These are phyloP conservation scores for Salvelinus alpinus DNA, from an alignment of 2,113 vertebrate genomes.

Conservation along the genomic window DNA sequence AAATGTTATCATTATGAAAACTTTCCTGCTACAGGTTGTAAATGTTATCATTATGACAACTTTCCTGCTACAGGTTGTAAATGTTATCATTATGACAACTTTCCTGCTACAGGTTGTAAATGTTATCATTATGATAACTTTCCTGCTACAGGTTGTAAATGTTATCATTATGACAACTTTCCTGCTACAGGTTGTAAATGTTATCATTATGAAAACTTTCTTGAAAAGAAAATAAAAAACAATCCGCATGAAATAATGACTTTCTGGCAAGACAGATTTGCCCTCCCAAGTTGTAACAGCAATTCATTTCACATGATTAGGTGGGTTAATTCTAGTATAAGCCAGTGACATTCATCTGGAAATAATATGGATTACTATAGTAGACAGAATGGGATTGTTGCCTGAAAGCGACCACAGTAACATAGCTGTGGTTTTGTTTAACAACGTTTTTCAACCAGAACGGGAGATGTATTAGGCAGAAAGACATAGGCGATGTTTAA, in stretches of 20 bases:
- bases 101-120: no score
- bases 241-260: constrained; percentile 36
- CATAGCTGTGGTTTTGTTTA: constrained; percentile 28
- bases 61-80: no score
- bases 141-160: no score
- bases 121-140: neutral
- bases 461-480: constrained; percentile 5
- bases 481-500: constrained; percentile 19
- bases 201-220: neutral
- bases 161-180: neutral
- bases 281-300: constrained; percentile 53
- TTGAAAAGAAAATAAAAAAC: constrained; percentile 8
- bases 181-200: no score
- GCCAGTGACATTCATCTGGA: constrained; percentile 37
- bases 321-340: constrained; percentile 48
- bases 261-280: constrained; percentile 31
- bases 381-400: constrained; percentile 34
- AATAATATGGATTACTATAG: constrained; percentile 48
- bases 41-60: no score
- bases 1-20: no score
- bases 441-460: neutral
- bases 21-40: no score
- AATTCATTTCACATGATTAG: constrained; percentile 66
- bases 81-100: neutral
- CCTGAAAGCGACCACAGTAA: constrained; percentile 38